phyloP scores from a whole-genome alignment of 2,113 vertebrate genomes.

The Dasypus novemcinctus region DNA sequence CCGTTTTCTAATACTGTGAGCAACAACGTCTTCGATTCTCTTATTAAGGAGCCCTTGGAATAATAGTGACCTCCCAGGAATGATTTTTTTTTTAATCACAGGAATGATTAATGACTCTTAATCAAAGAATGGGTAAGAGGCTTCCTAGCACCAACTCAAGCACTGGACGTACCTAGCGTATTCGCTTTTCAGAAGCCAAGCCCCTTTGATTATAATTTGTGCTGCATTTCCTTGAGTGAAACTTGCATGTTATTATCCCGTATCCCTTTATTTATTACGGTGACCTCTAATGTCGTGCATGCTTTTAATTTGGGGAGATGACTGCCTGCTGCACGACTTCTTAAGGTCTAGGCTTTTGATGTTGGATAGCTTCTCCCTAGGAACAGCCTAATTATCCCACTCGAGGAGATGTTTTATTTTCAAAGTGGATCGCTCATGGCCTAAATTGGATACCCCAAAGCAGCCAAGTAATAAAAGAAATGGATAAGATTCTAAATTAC shows the following conservation, averaged over 20 bases:
- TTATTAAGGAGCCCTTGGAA: neutral
- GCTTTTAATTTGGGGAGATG: constrained; percentile 72
- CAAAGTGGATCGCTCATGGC: constrained; percentile 80
- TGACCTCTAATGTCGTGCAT: constrained; percentile 24
- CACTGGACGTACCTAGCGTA: constrained; percentile 9
- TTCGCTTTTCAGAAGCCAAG: constrained; percentile 62
- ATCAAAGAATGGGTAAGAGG: constrained; percentile 18
- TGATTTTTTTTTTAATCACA: neutral
- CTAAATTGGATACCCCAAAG: constrained; percentile 74
- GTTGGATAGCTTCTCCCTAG: constrained; percentile 81
- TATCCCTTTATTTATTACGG: constrained; percentile 60
- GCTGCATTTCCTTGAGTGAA: constrained; percentile 57
- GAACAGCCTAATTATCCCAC: constrained; percentile 84
- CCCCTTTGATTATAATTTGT: constrained; percentile 30
- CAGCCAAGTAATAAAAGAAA: constrained; percentile 84
- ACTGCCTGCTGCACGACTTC: constrained; percentile 60
- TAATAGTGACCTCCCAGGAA: constrained; percentile 46
- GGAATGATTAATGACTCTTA: constrained; percentile 59
- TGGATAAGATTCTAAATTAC: constrained; percentile 81
- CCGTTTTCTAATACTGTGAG: constrained; percentile 43
- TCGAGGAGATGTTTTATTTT: constrained; percentile 83
- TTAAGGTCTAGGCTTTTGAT: constrained; percentile 84
- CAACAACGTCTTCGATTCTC: constrained; percentile 46
- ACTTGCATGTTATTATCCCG: constrained; percentile 66
- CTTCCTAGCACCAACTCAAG: neutral